Evolutionary conservation across 2,888 invertebrate genomes (phyloP), one percentile per base, ranked within the genome.

Genomic region (Aporophyla nigra): DNA sequence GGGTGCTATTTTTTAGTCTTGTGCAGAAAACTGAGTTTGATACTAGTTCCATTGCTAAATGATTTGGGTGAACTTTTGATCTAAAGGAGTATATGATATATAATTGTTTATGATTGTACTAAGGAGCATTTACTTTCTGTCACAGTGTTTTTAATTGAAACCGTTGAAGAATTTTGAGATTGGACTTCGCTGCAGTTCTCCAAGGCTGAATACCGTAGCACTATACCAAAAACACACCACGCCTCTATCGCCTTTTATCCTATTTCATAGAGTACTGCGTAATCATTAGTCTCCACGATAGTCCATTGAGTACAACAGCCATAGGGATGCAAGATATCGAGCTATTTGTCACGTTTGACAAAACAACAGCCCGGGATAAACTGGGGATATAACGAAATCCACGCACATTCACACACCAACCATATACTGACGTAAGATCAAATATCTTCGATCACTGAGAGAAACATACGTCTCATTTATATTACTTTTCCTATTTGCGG

Each of bases 341-440:
- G 46, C 56, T 58, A 53, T 78, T 65, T 72, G 71, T 77, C 72
- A 78, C 51, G 51, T 63, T 72, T 46, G 62, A 58, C 56, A 65
- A 10, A 53, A 53, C 14, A 46, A 77, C 72, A 19, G 7, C 16
- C n/a, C 19, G 33, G 24, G 19, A 65, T 78, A 72, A 77, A 78
- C 72, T 43, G 43, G 43, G 63, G 43, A 80, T 78, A 66, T 80
- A 66, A 76, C 81, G 81, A 76, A 80, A 80, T 69, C 59, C 69
- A 80, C 65, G 59, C 40, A 76, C 68, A 81, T 75, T 75, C 46
- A 46, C 75, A 24, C 33, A 78, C 43, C 54, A 24, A 46, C 63
- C 40, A 58, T 33, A 46, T 63, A 71, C 43, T 53, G 79, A 71
- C 63, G 16, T 51, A 46, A 21, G 79, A 77, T 78, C 77, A 79